phyloP scores from a whole-genome alignment of 1,140 invertebrate species.

The Apis dorsata region DNA sequence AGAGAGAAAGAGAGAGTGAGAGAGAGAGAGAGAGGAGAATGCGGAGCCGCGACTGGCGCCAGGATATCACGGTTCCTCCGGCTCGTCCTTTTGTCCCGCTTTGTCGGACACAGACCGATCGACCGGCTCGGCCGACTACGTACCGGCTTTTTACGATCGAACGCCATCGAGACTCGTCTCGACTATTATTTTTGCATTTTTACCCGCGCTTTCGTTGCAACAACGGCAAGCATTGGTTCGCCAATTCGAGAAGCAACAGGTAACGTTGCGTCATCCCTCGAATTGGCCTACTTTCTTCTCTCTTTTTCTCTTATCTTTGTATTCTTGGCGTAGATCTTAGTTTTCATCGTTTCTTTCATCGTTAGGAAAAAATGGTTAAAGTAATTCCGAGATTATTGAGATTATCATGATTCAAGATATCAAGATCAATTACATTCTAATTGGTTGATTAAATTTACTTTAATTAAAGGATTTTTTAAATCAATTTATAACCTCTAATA shows the following conservation, averaged over 20 bases:
- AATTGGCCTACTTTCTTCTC: neutral
- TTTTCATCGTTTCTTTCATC: neutral
- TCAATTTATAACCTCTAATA: no score
- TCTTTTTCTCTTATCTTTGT: no score
- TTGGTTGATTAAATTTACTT: no score
- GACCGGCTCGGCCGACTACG: constrained; percentile 12
- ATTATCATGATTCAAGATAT: no score
- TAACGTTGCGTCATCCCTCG: constrained; percentile 10
- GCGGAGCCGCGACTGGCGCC: constrained; percentile 64
- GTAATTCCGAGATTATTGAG: no score
- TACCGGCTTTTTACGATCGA: constrained; percentile 27
- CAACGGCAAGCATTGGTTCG: neutral
- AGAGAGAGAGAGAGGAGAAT: neutral
- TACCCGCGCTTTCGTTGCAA: constrained; percentile 10
- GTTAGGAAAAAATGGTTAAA: neutral
- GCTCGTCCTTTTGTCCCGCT: constrained; percentile 46
- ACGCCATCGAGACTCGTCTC: neutral
- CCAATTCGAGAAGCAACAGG: constrained; percentile 41
- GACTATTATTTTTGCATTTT: constrained; percentile 20
- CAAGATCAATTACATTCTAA: no score
- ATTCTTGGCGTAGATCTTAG: neutral
- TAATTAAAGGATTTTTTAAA: no score
- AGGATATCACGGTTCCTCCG: constrained; percentile 61
- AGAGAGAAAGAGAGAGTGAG: neutral
- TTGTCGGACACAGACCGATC: constrained; percentile 41